Evolutionary conservation across 2,797 vertebrate genomes (phyloP).

Genomic region (Tapirus indicus): DNA sequence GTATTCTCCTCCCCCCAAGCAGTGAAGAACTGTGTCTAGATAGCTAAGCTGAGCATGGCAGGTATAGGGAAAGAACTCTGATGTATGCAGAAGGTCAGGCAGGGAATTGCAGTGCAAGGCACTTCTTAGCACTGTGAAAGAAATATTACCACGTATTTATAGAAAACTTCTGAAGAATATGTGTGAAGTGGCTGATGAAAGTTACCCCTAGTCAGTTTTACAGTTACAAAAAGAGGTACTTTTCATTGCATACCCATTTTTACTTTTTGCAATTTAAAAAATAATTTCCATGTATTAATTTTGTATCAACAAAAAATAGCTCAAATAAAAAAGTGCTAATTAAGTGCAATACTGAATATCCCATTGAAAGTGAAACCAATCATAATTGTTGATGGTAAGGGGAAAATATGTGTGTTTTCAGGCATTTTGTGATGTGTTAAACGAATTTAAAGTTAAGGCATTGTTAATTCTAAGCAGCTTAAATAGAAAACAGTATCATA

Average conservation of each 20-base stretch:
- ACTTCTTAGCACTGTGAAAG: background rate
- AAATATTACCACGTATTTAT: background rate
- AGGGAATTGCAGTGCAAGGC: background rate
- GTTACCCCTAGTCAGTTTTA: background rate
- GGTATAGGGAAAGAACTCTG: background rate
- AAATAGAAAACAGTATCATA: background rate
- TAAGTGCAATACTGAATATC: background rate
- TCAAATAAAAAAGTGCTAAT: background rate
- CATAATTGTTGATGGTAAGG: background rate
- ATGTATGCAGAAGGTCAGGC: background rate
- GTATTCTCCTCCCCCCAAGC: background rate
- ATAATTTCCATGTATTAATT: background rate
- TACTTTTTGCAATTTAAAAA: background rate
- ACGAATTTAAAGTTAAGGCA: background rate
- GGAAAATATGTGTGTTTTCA: background rate
- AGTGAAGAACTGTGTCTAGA: background rate
- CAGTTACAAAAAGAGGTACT: background rate
- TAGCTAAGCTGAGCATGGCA: background rate
- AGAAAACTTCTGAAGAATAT: background rate
- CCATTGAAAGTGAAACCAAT: background rate
- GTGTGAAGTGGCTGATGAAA: background rate
- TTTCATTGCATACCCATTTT: background rate
- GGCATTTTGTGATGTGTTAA: background rate
- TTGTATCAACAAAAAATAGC: background rate
- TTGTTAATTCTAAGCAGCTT: background rate